phyloP scores from a whole-genome alignment of 1,140 invertebrate genomes.

The Drosophila punjabiensis region DNA sequence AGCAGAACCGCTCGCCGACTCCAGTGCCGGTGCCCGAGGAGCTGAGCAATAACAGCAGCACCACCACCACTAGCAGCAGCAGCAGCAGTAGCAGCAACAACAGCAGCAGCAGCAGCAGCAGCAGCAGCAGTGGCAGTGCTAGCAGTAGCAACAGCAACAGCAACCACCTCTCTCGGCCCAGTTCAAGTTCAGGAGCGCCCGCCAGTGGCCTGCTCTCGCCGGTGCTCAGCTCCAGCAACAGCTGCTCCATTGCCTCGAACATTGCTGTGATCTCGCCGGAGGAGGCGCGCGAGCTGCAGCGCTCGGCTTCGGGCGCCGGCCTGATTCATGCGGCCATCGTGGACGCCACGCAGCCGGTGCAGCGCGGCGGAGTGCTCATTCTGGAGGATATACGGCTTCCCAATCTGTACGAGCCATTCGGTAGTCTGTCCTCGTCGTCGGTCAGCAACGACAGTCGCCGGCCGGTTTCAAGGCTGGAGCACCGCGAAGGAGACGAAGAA shows the following conservation, averaged over 20 bases:
- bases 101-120: constrained; percentile 4
- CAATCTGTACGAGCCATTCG: constrained; percentile 50
- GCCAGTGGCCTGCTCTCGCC: constrained; percentile 30
- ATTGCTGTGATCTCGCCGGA: constrained; percentile 70
- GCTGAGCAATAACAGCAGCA: constrained; percentile 47
- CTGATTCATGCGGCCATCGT: constrained; percentile 40
- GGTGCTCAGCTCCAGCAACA: constrained; percentile 50
- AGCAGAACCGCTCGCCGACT: neutral
- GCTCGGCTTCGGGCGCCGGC: constrained; percentile 47
- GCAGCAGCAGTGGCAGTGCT: constrained; percentile 8
- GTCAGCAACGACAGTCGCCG: constrained; percentile 37
- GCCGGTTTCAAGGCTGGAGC: neutral
- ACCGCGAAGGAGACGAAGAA: neutral
- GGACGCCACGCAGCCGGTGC: constrained; percentile 53
- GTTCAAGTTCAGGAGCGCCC: constrained; percentile 7
- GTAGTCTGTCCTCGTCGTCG: constrained; percentile 11
- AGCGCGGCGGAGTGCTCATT: constrained; percentile 52
- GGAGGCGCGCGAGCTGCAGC: constrained; percentile 64
- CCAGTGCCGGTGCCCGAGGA: constrained; percentile 26
- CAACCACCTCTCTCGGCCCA: constrained; percentile 21
- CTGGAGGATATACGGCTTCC: constrained; percentile 67
- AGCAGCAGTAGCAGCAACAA: constrained; percentile 10
- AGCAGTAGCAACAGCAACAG: constrained; percentile 12
- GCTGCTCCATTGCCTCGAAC: constrained; percentile 64
- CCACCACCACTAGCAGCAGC: constrained; percentile 22